Conservation (phyloP, 2,113 vertebrate species). For the Pristiophorus japonicus region DNA sequence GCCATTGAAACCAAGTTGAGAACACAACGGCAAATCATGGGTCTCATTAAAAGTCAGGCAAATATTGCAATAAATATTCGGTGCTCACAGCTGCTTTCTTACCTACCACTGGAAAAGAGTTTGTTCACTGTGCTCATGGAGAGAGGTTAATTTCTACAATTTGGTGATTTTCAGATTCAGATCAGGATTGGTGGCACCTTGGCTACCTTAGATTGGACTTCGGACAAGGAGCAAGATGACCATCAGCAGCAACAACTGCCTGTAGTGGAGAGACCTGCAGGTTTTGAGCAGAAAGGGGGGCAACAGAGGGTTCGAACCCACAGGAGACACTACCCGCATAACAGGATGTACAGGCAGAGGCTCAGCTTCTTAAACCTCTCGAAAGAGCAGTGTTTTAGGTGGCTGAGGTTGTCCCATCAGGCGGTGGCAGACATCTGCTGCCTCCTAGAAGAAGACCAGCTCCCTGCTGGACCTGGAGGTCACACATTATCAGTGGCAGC, state of each 20-base stretch:
- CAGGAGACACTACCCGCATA: neutral
- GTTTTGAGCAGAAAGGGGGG: no score
- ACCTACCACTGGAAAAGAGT: neutral
- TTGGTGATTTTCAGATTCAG: neutral
- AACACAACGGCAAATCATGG: neutral
- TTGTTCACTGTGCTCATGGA: neutral
- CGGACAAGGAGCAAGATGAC: neutral
- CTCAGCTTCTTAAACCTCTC: neutral
- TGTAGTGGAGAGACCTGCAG: neutral
- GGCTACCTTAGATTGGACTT: neutral
- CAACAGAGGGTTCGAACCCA: no score
- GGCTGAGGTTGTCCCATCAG: neutral
- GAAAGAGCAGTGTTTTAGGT: neutral
- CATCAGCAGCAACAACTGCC: neutral
- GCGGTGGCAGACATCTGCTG: neutral
- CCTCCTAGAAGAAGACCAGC: neutral
- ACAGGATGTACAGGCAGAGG: neutral
- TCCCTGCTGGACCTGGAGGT: neutral
- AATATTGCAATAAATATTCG: no score
- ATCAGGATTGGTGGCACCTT: neutral
- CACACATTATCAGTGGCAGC: neutral
- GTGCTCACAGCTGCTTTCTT: neutral
- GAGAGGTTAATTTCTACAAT: neutral
- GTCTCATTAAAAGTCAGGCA: neutral
- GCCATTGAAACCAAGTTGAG: neutral